Conservation (phyloP, 2,113 vertebrate species). For the Casuarius casuarius region DNA sequence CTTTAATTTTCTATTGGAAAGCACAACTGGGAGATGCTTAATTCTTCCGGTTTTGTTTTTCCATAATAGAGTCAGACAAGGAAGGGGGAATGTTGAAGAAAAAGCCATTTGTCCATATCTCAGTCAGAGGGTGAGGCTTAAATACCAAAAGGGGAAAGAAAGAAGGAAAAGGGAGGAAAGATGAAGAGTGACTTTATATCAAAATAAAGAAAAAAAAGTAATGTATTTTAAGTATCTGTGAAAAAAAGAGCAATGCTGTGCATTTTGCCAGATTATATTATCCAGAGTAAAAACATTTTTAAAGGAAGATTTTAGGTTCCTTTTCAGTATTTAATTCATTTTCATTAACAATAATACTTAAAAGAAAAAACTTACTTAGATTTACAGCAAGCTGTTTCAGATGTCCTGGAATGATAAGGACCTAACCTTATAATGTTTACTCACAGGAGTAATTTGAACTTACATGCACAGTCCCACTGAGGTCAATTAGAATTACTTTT, state of each 20-base stretch:
- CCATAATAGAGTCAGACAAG: conserved; percentile 33
- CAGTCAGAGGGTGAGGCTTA: background rate
- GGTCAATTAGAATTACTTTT: conserved; percentile 44
- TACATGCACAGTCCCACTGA: background rate
- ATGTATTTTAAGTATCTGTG: background rate
- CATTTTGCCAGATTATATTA: background rate
- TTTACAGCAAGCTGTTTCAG: background rate
- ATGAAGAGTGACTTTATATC: background rate
- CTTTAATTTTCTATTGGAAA: conserved; percentile 66
- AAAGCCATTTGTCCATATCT: background rate
- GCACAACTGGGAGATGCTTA: conserved; percentile 45
- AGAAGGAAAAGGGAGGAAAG: background rate
- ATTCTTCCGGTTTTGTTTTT: conserved; percentile 55
- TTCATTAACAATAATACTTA: background rate
- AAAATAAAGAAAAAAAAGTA: background rate
- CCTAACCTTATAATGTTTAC: conserved; percentile 1
- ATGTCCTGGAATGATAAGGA: background rate
- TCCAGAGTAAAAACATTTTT: background rate
- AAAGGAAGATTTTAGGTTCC: background rate
- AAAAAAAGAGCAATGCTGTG: background rate
- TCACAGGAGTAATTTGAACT: conserved; percentile 22
- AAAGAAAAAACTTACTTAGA: background rate
- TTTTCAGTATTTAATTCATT: background rate
- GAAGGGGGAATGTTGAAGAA: background rate
- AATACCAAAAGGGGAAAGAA: background rate